Evolutionary conservation across 2,888 invertebrate genomes (phyloP).

Genomic region (Ptychoptera contaminata): DNA sequence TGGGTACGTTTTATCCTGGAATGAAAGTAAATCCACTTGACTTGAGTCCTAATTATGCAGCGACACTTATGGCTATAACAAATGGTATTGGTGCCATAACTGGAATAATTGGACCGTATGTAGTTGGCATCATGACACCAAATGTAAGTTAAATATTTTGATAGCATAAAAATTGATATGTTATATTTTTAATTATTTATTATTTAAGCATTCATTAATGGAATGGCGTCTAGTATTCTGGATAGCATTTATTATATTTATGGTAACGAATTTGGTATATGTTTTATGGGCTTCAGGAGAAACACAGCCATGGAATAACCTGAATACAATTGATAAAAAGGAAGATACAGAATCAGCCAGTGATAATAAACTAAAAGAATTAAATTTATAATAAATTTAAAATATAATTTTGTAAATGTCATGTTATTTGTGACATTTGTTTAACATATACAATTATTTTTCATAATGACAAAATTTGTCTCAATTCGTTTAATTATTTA

Average conservation of each 20-base stretch:
- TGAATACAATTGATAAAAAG: constrained; percentile 5
- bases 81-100: constrained; percentile 57
- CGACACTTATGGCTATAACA: constrained; percentile 50
- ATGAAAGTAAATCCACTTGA: constrained; percentile 54
- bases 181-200: neutral
- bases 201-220: constrained; percentile 36
- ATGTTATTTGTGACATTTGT: too few relatives aligned
- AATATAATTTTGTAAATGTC: too few relatives aligned
- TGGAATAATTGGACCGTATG: constrained; percentile 51
- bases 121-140: constrained; percentile 48
- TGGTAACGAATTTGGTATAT: constrained; percentile 51
- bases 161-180: neutral
- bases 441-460: too few relatives aligned
- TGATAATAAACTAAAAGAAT: too few relatives aligned
- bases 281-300: constrained; percentile 57
- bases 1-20: constrained; percentile 55
- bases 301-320: constrained; percentile 58
- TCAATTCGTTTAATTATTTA: too few relatives aligned
- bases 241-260: constrained; percentile 54
- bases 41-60: constrained; percentile 48
- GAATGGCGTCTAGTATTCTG: constrained; percentile 72
- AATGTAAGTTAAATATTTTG: constrained; percentile 34
- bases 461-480: too few relatives aligned
- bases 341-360: too few relatives aligned
- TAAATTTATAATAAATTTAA: too few relatives aligned